Evolutionary conservation across 1,140 invertebrate genomes (phyloP).

Genomic region (Drosophila murphyi): DNA sequence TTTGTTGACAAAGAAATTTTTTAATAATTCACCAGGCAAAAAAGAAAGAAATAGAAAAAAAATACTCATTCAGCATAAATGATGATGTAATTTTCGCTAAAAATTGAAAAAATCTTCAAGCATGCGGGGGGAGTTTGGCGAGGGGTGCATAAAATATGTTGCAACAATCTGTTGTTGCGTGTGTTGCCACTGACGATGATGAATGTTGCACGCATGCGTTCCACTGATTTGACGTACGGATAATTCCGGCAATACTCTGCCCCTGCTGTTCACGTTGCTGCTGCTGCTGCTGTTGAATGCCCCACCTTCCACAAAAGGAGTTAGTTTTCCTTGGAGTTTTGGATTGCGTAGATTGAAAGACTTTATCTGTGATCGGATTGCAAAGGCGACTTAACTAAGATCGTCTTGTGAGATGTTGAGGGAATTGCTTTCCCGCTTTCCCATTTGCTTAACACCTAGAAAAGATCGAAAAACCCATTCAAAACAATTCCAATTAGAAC

Average conservation of each 20-base stretch:
- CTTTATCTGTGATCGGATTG: too few relatives aligned
- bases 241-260: conserved; percentile 38
- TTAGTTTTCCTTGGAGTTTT: background rate
- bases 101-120: conserved; percentile 78
- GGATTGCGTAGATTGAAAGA: too few relatives aligned
- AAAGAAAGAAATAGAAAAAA: conserved; percentile 13
- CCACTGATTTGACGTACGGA: conserved; percentile 60
- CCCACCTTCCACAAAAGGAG: background rate
- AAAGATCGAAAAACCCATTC: background rate
- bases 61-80: conserved; percentile 78
- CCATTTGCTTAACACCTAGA: too few relatives aligned
- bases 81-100: conserved; percentile 81
- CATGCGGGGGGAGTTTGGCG: background rate
- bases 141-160: conserved; percentile 74
- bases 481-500: background rate
- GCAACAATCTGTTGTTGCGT: conserved; percentile 73
- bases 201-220: conserved; percentile 80
- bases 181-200: conserved; percentile 70
- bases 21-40: conserved; percentile 74
- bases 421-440: too few relatives aligned
- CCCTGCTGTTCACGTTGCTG: background rate
- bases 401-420: too few relatives aligned
- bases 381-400: too few relatives aligned
- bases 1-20: conserved; percentile 83
- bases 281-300: background rate